Base-by-base conservation (phyloP, 2,797 vertebrate genomes). In the Rhodeus uyekii region DNA sequence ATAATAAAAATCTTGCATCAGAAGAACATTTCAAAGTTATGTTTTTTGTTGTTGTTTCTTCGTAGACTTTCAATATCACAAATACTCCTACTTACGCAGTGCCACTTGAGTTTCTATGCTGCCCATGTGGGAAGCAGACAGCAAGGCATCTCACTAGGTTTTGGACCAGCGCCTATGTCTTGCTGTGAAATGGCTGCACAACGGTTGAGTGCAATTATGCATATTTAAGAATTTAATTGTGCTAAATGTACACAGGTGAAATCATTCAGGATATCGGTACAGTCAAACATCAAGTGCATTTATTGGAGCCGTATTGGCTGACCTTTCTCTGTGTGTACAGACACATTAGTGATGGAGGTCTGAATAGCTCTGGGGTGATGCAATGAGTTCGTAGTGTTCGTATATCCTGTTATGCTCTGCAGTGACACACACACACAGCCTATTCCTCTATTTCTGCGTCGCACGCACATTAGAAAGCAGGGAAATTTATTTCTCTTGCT, bases 311-410 rank as follows among this genome's bases (percentile, higher is more conserved):
- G 3, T 16, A 4, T 36, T 72, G 69, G 39, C 76, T 78, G 85
- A 86, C 77, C 85, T 73, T 75, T 80, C 77, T 76, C 46, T 22
- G 42, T 83, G 72, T 71, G 77, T 80, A 68, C 38, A 44, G 76
- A 79, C 79, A 80, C 77, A 77, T 78, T 86, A 85, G 80, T 60
- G 58, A 64, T 38, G 36, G 73, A 80, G 73, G 71, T 80, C 72
- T 64, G 81, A 86, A 86, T 83, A 83, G 81, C 64, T 83, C 74
- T 81, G 34, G 71, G 67, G 42, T 84, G 82, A 87, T 86, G 87
- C 83, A 85, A 85, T 82, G 79, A 64, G 85, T 72, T 79, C 82
- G 79, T 73, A 80, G 81, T 78, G 68, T 83, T n/a, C 73, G 74
- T 86, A 76, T 76, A 82, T 82, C 73, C 80, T 86, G 78, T 83